A percentile compares a stretch with the other conserved stretches of the same genome.
Evolutionary conservation across 2,113 vertebrate species (phyloP).

Genomic region (Leucoraja erinaceus): DNA sequence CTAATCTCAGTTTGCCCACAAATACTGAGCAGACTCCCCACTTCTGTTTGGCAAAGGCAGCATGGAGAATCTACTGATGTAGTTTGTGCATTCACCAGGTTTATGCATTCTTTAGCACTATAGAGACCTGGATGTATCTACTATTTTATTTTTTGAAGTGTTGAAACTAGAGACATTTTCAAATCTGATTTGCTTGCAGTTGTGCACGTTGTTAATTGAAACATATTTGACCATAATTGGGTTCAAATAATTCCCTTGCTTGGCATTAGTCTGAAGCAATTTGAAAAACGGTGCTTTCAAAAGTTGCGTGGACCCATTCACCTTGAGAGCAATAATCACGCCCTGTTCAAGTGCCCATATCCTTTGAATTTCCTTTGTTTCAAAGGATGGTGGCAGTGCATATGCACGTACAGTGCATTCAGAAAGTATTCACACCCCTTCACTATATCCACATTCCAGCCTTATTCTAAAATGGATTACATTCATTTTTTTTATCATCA

Average conservation of each 20-base stretch:
- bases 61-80: neutral
- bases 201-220: neutral
- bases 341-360: too few relatives aligned
- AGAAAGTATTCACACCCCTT: too few relatives aligned
- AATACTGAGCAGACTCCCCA: neutral
- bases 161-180: neutral
- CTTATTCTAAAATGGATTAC: too few relatives aligned
- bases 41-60: neutral
- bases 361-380: too few relatives aligned
- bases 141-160: neutral
- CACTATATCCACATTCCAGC: too few relatives aligned
- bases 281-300: neutral
- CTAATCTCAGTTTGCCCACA: neutral
- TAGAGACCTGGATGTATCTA: neutral
- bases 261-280: neutral
- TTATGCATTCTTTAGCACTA: neutral
- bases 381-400: too few relatives aligned
- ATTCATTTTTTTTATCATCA: too few relatives aligned
- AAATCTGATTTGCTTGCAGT: neutral
- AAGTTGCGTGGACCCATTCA: neutral
- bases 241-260: neutral
- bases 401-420: too few relatives aligned
- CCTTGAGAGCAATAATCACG: too few relatives aligned
- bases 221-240: neutral
- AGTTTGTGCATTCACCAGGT: neutral